These are phyloP conservation scores for Zaprionus davidi DNA, from an alignment of 1,140 invertebrate genomes.

Conservation along the genomic window DNA sequence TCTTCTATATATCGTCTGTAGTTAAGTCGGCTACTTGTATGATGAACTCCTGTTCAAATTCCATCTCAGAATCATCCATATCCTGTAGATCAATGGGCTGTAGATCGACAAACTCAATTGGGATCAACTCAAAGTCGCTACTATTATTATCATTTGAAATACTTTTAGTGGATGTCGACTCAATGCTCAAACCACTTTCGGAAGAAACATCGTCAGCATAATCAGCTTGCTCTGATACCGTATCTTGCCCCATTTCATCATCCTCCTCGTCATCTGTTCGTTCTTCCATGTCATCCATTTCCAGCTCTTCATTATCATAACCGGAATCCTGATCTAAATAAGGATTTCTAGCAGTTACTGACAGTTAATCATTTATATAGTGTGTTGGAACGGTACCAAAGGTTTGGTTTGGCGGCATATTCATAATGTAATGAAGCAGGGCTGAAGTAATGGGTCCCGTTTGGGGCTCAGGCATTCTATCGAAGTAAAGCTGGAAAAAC, in stretches of 20 bases:
- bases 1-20: neutral
- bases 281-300: neutral
- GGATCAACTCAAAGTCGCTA: conserved; percentile 13
- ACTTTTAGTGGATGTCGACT: neutral
- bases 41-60: conserved; percentile 16
- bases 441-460: conserved; percentile 64
- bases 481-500: conserved; percentile 56
- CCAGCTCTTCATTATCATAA: conserved; percentile 14
- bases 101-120: conserved; percentile 26
- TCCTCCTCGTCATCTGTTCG: neutral
- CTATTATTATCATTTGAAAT: neutral
- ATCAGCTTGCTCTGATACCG: neutral
- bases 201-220: conserved; percentile 8
- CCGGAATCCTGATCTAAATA: conserved; percentile 19
- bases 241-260: neutral
- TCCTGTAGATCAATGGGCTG: conserved; percentile 8
- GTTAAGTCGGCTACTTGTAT: conserved; percentile 15
- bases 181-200: conserved; percentile 10
- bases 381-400: neutral
- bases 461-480: conserved; percentile 41
- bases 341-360: neutral
- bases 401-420: neutral
- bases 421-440: conserved; percentile 44
- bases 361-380: neutral
- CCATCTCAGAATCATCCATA: conserved; percentile 1